A percentile compares a stretch with the other conserved stretches of the same genome.
phyloP scores from a whole-genome alignment of 2,113 vertebrate genomes.

The Monarcha castaneiventris region DNA sequence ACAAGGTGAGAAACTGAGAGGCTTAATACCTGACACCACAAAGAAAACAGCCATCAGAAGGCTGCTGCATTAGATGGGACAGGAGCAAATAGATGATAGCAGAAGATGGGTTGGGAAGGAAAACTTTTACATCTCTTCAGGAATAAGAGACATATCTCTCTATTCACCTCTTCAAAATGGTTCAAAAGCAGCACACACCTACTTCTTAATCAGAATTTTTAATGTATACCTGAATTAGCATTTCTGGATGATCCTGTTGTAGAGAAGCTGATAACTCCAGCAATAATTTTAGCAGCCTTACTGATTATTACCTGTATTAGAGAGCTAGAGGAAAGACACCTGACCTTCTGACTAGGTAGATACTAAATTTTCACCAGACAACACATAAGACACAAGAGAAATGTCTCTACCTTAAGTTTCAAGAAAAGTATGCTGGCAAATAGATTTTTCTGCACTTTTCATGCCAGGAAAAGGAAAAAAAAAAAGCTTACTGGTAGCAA shows the following conservation, averaged over 20 bases:
- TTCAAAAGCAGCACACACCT: not conserved
- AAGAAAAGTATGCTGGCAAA: not conserved
- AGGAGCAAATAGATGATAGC: not conserved
- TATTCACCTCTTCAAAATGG: not conserved
- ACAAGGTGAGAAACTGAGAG: not conserved
- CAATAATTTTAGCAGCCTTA: not conserved
- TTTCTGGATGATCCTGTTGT: not conserved
- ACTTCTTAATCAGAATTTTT: not conserved
- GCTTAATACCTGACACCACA: not conserved
- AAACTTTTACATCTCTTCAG: not conserved
- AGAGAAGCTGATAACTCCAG: not conserved
- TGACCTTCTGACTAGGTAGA: not conserved
- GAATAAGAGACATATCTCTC: not conserved
- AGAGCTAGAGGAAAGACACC: not conserved
- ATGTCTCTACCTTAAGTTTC: not conserved
- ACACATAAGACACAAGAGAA: not conserved
- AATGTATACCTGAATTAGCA: not conserved
- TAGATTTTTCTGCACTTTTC: not conserved
- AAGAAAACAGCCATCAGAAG: not conserved
- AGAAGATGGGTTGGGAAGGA: not conserved
- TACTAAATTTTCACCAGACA: not conserved
- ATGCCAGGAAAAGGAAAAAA: not conserved
- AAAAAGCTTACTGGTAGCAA: not conserved
- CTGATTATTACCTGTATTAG: not conserved
- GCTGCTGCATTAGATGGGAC: not conserved